phyloP scores from a whole-genome alignment of 2,888 invertebrate species.

The Clepsis dumicolana region DNA sequence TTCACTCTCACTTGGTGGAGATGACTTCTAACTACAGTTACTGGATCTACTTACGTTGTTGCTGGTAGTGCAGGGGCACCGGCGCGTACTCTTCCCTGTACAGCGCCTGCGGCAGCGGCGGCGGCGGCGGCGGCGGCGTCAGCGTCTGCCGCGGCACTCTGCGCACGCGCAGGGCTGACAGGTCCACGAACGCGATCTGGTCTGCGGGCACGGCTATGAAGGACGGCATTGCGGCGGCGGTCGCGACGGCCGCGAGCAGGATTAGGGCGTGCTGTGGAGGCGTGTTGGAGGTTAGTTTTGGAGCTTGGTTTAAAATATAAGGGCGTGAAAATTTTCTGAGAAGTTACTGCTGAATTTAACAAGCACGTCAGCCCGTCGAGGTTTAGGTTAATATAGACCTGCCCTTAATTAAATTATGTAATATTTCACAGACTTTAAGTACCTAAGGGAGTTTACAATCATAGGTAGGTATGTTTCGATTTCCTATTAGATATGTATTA shows the following conservation, averaged over 20 bases:
- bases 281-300: constrained; percentile 32
- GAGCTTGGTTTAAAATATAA: not conserved
- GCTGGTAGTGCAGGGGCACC: constrained; percentile 57
- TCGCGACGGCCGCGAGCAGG: constrained; percentile 61
- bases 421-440: no score
- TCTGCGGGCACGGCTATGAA: constrained; percentile 88
- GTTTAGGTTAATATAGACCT: no score
- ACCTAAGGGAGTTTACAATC: no score
- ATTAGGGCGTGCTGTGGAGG: constrained; percentile 67
- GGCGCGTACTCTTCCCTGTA: constrained; percentile 49
- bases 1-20: no score
- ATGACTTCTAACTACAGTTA: no score
- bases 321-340: not conserved
- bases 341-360: not conserved
- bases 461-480: no score
- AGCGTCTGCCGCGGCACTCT: constrained; percentile 74
- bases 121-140: constrained; percentile 63
- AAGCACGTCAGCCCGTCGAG: no score
- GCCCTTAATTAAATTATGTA: no score
- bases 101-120: constrained; percentile 55
- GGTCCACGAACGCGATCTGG: constrained; percentile 86
- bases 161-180: constrained; percentile 70
- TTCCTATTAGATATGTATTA: no score
- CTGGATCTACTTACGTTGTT: constrained; percentile 68
- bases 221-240: constrained; percentile 79